phyloP scores from a whole-genome alignment of 2,797 vertebrate genomes.

The Phylloscopus collybita region DNA sequence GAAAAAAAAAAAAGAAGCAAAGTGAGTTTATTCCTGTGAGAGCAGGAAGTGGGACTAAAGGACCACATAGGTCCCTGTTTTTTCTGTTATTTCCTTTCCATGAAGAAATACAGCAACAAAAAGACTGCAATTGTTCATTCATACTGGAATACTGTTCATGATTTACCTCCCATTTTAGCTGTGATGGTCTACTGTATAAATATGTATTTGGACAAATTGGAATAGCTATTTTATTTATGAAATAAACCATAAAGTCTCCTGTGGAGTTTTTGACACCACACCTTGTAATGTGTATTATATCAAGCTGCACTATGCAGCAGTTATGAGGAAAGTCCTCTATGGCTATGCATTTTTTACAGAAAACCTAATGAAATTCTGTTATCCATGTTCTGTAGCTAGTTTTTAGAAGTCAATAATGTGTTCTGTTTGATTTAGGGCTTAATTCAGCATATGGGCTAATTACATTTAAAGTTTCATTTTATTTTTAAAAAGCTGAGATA shows the following conservation, averaged over 20 bases:
- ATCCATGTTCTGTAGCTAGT: constrained; percentile 1
- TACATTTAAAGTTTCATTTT: constrained; percentile 41
- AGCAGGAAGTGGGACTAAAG: not conserved
- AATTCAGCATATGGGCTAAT: constrained; percentile 47
- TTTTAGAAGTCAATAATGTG: constrained; percentile 52
- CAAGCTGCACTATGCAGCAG: constrained; percentile 26
- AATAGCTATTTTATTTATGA: constrained; percentile 56
- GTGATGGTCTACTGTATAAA: constrained; percentile 21
- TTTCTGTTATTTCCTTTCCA: not conserved
- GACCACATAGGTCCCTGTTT: not conserved
- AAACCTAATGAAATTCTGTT: constrained; percentile 63
- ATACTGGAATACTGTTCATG: not conserved
- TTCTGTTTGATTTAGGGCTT: constrained; percentile 62
- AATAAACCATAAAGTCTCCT: constrained; percentile 45
- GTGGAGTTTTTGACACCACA: constrained; percentile 55
- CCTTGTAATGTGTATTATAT: constrained; percentile 56
- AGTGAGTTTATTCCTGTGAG: not conserved
- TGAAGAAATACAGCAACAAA: not conserved
- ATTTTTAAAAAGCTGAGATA: constrained; percentile 30
- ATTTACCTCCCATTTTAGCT: constrained; percentile 10
- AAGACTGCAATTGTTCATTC: constrained; percentile 38
- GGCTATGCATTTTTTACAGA: constrained; percentile 21
- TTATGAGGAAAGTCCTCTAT: constrained; percentile 34
- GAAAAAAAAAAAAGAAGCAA: not conserved
- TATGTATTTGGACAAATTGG: constrained; percentile 48